phyloP scores from a whole-genome alignment of 2,888 invertebrate species.

The Kryphioiulus occultus region DNA sequence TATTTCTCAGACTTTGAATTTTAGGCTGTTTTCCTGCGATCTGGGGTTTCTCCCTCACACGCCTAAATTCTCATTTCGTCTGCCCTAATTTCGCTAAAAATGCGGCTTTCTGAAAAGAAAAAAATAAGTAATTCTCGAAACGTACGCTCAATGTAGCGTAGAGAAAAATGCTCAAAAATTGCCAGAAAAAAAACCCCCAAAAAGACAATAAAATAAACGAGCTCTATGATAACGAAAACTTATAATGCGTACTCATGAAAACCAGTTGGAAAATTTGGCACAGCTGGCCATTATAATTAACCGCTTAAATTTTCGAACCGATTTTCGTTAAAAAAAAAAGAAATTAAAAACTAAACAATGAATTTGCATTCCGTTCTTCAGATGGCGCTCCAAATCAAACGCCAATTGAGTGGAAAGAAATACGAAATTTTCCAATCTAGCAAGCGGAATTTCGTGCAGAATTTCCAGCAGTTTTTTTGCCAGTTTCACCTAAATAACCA shows the following conservation, averaged over 20 bases:
- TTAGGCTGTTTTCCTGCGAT: background rate
- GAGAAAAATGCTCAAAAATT: background rate
- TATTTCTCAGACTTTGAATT: background rate
- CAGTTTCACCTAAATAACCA: too few species aligned
- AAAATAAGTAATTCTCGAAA: background rate
- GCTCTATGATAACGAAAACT: slow-evolving; percentile 11
- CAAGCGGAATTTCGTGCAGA: background rate
- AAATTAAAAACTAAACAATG: background rate
- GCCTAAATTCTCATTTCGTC: background rate
- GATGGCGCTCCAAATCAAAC: background rate
- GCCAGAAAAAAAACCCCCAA: background rate
- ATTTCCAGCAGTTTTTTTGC: too few species aligned
- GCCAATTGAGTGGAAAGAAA: background rate
- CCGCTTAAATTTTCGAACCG: background rate
- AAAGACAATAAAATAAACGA: background rate
- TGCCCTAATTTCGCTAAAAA: background rate
- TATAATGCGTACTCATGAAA: background rate
- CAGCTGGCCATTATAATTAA: background rate
- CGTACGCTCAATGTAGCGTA: background rate
- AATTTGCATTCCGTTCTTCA: background rate
- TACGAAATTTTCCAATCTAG: background rate
- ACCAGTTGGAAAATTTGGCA: background rate
- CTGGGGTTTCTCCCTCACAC: background rate
- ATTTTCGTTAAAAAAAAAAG: background rate
- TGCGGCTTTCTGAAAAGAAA: background rate